A percentile compares a stretch with the other conserved stretches of the same genome.
These are phyloP conservation scores for Hylaeus volcanicus DNA, from an alignment of 1,140 invertebrate genomes.

Conservation along the genomic window DNA sequence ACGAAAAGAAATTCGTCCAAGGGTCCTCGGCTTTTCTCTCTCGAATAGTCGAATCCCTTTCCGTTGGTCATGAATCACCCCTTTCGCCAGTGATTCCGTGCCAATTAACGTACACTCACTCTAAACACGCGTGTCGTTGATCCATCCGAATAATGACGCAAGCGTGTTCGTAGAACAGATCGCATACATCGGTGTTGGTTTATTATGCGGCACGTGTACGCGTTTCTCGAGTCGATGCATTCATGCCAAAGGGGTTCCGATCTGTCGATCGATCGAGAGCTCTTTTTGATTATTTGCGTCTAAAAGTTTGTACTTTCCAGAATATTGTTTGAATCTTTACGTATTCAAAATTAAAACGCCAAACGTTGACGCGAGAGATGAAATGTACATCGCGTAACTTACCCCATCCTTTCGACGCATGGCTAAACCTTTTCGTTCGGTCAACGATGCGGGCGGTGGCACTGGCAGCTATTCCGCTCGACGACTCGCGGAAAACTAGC, in stretches of 20 bases:
- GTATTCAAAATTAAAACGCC: too few species aligned
- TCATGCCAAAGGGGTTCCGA: too few species aligned
- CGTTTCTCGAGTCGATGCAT: too few species aligned
- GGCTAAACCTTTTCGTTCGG: constrained; percentile 8
- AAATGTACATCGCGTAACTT: too few species aligned
- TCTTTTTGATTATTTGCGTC: too few species aligned
- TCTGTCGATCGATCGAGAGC: too few species aligned
- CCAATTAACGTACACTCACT: constrained; percentile 54
- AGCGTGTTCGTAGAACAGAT: background rate
- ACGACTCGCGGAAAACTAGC: constrained; percentile 68
- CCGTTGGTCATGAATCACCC: constrained; percentile 48
- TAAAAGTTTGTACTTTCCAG: too few species aligned
- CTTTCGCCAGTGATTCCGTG: constrained; percentile 32
- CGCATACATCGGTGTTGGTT: background rate
- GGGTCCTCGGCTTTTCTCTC: background rate
- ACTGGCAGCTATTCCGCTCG: constrained; percentile 64
- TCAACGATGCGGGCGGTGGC: constrained; percentile 42
- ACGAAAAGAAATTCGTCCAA: background rate
- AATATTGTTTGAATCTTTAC: too few species aligned
- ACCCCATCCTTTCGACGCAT: too few species aligned
- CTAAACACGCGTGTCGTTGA: constrained; percentile 47
- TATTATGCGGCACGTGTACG: too few species aligned
- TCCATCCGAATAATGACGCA: constrained; percentile 31
- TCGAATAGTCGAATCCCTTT: constrained; percentile 17
- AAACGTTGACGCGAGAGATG: too few species aligned